Base-by-base conservation (phyloP, 2,113 vertebrate species). In the Sciurus niger region DNA sequence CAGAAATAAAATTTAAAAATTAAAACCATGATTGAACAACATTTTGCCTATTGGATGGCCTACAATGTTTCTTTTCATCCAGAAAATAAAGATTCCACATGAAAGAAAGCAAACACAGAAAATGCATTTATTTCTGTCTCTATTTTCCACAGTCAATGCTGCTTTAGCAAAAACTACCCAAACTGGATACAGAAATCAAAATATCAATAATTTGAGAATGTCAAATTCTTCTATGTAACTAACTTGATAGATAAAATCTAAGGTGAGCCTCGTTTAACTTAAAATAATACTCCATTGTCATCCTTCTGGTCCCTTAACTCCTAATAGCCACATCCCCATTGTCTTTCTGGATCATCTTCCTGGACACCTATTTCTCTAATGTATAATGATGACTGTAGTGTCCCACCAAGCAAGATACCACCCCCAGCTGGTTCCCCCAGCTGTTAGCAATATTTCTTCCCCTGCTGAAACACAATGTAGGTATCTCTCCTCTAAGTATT, bases 1-100 rank as follows among this genome's bases (percentile, higher is more conserved):
- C 22, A 53, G 32, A 51, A 22, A 70, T 4, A 77, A 30, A 80
- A 84, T 34, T 84, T 60, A 72, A 72, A 88, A 76, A 14, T 77
- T 76, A 93, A 90, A 96, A 90, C 37, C 67, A 82, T 43, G 67
- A 93, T 24, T 43, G 80, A 84, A 87, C 70, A 94, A 58, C 13
- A 63, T 32, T 51, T 84, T 68, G n/a, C 87, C 37, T 53, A 34
- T 0, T 55, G 58, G 34, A 34, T 28, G 30, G 55, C 51, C 88
- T 76, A 86, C 7, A 55, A 73, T 65, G 37, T 79, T 94, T 86
- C 78, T 76, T 93, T 92, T 88, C 46, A 77, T 51, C 9, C 58
- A 84, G 84, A 91, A 96, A 90, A 96, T 48, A 79, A 85, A 95
- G 67, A 91, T 94, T 55, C 40, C 83, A 83, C 40, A 51, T 51